Conservation (phyloP, 2,113 vertebrate genomes). For the Nothocercus julius region DNA sequence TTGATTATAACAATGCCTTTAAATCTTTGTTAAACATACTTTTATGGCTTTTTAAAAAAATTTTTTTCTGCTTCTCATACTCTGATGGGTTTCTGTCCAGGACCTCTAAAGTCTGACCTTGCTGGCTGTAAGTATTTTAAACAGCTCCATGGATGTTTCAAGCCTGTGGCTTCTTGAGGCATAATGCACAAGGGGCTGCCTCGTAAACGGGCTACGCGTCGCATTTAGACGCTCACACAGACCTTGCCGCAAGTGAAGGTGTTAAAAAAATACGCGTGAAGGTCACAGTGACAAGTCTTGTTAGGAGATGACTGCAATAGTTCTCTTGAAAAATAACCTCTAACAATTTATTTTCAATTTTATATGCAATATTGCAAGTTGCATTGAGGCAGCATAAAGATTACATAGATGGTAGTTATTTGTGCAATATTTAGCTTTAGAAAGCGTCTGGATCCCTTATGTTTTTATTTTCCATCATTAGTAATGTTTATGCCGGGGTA, state of each 20-base stretch:
- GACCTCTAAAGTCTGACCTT: slow-evolving; percentile 29
- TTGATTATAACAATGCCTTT: slow-evolving; percentile 1
- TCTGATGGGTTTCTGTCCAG: slow-evolving; percentile 2
- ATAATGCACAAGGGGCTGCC: slow-evolving; percentile 1
- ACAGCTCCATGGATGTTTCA: not conserved
- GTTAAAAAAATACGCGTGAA: slow-evolving; percentile 9
- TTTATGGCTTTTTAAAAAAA: not conserved
- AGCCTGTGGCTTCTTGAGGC: slow-evolving; percentile 21
- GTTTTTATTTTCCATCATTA: slow-evolving; percentile 38
- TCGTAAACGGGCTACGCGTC: slow-evolving; percentile 13
- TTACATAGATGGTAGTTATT: slow-evolving; percentile 25
- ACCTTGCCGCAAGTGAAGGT: slow-evolving; percentile 20
- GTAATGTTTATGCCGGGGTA: slow-evolving; percentile 35
- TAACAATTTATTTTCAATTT: slow-evolving; percentile 56
- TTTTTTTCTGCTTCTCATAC: not conserved
- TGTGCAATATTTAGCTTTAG: slow-evolving; percentile 44
- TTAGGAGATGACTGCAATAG: slow-evolving; percentile 17
- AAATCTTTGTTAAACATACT: not conserved
- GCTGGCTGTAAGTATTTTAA: slow-evolving; percentile 45
- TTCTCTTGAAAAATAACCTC: slow-evolving; percentile 48
- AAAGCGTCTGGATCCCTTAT: slow-evolving; percentile 28
- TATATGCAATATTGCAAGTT: not conserved
- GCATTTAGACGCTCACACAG: slow-evolving; percentile 4
- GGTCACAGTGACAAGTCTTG: slow-evolving; percentile 31
- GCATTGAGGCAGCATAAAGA: slow-evolving; percentile 26